These are phyloP conservation scores for Prunella strophiata DNA, from an alignment of 2,797 vertebrate genomes.

Conservation along the genomic window DNA sequence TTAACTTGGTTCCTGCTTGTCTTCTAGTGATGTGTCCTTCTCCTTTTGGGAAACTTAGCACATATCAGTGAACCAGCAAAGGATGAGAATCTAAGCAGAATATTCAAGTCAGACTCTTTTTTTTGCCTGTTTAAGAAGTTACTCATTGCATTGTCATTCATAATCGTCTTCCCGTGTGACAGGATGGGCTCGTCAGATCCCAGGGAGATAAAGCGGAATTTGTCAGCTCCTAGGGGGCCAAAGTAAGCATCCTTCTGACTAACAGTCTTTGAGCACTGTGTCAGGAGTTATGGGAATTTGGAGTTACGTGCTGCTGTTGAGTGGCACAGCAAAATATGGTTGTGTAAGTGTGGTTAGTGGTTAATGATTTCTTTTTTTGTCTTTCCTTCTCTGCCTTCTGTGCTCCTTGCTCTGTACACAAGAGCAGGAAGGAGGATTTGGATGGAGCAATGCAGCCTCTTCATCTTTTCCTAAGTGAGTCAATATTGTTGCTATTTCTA, in stretches of 20 bases:
- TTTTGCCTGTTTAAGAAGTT: slow-evolving; percentile 7
- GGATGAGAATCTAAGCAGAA: background rate
- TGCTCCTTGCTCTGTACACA: background rate
- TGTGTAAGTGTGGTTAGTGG: slow-evolving; percentile 17
- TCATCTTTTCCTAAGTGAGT: background rate
- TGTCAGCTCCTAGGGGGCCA: slow-evolving; percentile 41
- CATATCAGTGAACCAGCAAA: background rate
- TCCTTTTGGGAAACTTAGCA: background rate
- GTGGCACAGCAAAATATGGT: slow-evolving; percentile 5
- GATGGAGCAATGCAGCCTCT: background rate
- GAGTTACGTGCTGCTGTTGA: background rate
- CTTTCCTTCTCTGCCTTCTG: background rate
- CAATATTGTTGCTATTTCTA: background rate
- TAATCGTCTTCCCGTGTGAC: slow-evolving; percentile 28
- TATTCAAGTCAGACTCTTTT: background rate
- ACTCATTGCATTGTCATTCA: slow-evolving; percentile 24
- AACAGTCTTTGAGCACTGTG: background rate
- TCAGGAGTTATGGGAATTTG: background rate
- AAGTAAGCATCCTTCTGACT: slow-evolving; percentile 50
- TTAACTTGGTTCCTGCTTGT: background rate
- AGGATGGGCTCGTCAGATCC: slow-evolving; percentile 7
- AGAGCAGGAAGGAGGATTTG: background rate
- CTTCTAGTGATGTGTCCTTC: background rate
- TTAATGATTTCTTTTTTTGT: slow-evolving; percentile 5
- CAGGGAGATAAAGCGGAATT: slow-evolving; percentile 32